Evolutionary conservation across 2,888 invertebrate genomes (phyloP), one percentile per base, ranked within the genome.

Genomic region (Actias luna): DNA sequence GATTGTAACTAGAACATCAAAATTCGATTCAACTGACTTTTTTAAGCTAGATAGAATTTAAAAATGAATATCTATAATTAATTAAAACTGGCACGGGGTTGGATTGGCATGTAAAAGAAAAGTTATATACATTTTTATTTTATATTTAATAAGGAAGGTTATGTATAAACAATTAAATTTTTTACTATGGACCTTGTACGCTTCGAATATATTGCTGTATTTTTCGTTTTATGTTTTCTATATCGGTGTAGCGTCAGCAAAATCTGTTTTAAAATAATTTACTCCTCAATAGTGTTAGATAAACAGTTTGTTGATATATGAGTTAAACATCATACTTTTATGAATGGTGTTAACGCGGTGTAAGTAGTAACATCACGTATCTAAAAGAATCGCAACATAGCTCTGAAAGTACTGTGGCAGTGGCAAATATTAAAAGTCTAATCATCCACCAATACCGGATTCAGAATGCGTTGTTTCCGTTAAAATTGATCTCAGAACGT

Each of bases 401-500:
- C 18, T n/a, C 8, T 42, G n/a, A 42, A 42, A 8, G 42, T 8
- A n/a, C 18, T n/a, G 46, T 50, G 8, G 25, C 22, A 2, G 25
- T 50, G 4, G 10, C 46, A 50, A 50, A 46, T 12, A 22, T 7
- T 12, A 50, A 25, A 25, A 50, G 22, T n/a, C 2, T 25, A 25
- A 25, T 50, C 25, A 25, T 22, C 7, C 22, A 46, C 25, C 46
- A 10, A 50, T 50, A 50, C 46, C 55, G 55, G 29, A 55, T 55
- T 55, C 55, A 8, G 29, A 62, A 58, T 42, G 18, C 31, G 39
- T 58, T 57, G 39, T 36, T 55, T 16, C n/a, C 57, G 57, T 36
- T 31, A 36, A 42, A 42, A 59, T 5, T 52, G 39, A 39, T 63
- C 63, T 52, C 52, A 39, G 52, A 63, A 59, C 59, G 36, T 50